A percentile compares a stretch with the other conserved stretches of the same genome.
Evolutionary conservation across 2,797 vertebrate genomes (phyloP).

Genomic region (Myiotriccus ornatus): DNA sequence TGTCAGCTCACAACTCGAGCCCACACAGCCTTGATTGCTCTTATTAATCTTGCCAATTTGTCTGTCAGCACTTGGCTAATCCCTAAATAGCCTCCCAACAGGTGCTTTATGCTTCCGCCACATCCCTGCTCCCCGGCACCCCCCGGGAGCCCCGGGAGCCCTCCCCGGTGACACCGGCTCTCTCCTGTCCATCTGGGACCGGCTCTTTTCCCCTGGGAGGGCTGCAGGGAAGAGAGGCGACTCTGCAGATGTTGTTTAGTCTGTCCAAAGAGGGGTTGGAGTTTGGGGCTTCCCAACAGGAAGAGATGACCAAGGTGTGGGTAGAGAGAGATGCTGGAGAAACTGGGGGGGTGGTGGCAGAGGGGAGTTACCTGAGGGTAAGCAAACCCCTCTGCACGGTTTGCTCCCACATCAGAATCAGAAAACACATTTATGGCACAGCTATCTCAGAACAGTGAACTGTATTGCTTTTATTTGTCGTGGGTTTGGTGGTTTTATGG

Average conservation of each 20-base stretch:
- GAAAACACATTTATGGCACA: not conserved
- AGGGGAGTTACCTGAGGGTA: not conserved
- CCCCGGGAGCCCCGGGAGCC: not conserved
- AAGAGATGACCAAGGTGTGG: fast-evolving
- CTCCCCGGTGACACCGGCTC: not conserved
- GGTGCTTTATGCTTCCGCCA: constrained; percentile 65
- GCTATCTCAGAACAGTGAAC: fast-evolving
- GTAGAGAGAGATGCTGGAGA: not conserved
- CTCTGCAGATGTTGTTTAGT: constrained; percentile 31
- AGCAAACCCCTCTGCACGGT: fast-evolving
- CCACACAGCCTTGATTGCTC: constrained; percentile 67
- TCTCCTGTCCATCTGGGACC: not conserved
- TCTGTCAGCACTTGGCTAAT: constrained; percentile 55
- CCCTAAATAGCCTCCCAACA: constrained; percentile 56
- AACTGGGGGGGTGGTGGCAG: not conserved
- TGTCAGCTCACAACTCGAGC: constrained; percentile 61
- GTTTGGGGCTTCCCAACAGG: not conserved
- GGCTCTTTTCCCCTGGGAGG: not conserved
- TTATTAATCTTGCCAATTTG: constrained; percentile 67
- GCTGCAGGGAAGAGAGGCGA: not conserved
- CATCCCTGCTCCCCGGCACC: not conserved
- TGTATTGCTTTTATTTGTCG: fast-evolving
- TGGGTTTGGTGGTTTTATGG: not conserved
- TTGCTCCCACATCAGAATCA: fast-evolving
- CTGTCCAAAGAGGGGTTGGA: not conserved